Conservation (phyloP, 2,888 invertebrate species). For the Drosophila hamatofila region DNA sequence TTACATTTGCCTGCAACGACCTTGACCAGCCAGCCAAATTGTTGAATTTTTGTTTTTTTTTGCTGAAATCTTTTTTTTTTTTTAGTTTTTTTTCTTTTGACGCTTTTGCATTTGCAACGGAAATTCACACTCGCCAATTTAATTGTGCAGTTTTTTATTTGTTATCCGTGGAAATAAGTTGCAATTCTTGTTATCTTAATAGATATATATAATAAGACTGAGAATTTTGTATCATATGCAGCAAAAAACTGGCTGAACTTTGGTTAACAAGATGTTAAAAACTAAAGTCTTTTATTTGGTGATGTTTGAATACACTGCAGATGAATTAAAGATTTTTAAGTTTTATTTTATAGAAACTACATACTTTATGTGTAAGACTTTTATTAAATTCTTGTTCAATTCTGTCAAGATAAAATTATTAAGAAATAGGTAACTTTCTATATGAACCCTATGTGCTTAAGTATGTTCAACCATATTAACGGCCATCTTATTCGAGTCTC, state of each 20-base stretch:
- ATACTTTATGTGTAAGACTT: too few species aligned
- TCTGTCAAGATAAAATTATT: too few species aligned
- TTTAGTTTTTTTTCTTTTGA: conserved; percentile 10
- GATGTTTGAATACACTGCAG: neutral
- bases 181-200: conserved; percentile 42
- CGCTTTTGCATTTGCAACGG: conserved; percentile 58
- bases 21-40: conserved; percentile 66
- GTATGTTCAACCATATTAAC: too few species aligned
- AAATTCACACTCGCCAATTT: conserved; percentile 78
- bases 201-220: conserved; percentile 33
- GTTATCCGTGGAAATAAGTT: conserved; percentile 58
- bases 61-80: conserved; percentile 1
- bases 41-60: conserved; percentile 32
- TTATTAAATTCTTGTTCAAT: too few species aligned
- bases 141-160: conserved; percentile 48
- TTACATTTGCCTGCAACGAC: conserved; percentile 77
- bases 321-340: neutral
- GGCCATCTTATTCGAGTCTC: too few species aligned
- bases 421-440: too few species aligned
- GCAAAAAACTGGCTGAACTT: conserved; percentile 24
- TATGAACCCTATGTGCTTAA: too few species aligned
- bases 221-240: conserved; percentile 28
- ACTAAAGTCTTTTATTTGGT: neutral
- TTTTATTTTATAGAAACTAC: too few species aligned
- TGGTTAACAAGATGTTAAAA: conserved; percentile 15